Conservation (phyloP, 2,113 vertebrate species). For the Pontoporia blainvillei region DNA sequence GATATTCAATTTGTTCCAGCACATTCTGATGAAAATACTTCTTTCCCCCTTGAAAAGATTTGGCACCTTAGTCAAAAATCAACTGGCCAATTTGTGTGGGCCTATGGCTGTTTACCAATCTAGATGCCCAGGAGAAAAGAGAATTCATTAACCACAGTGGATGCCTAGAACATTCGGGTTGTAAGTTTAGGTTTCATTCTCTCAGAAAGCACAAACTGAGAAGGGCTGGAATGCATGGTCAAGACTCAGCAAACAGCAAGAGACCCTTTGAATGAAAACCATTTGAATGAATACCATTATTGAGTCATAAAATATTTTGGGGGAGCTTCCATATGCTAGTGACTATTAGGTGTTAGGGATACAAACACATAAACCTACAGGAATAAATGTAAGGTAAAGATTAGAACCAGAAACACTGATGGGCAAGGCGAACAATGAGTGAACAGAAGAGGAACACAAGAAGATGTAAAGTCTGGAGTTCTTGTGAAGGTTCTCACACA, state of each 20-base stretch:
- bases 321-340: neutral
- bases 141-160: neutral
- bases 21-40: neutral
- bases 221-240: neutral
- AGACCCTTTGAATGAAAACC: neutral
- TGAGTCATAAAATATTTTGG: neutral
- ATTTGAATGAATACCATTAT: neutral
- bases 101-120: neutral
- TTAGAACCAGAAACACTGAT: neutral
- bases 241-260: neutral
- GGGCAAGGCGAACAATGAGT: neutral
- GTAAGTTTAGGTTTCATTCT: neutral
- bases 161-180: neutral
- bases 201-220: neutral
- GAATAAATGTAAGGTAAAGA: neutral
- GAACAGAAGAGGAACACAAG: neutral
- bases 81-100: neutral
- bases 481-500: neutral
- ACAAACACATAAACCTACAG: neutral
- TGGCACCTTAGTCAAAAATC: neutral
- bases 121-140: neutral
- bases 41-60: neutral
- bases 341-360: neutral
- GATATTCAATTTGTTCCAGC: neutral
- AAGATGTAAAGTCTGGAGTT: neutral